Evolutionary conservation across 2,797 vertebrate species (phyloP).

Genomic region (Macropus fuliginosus): DNA sequence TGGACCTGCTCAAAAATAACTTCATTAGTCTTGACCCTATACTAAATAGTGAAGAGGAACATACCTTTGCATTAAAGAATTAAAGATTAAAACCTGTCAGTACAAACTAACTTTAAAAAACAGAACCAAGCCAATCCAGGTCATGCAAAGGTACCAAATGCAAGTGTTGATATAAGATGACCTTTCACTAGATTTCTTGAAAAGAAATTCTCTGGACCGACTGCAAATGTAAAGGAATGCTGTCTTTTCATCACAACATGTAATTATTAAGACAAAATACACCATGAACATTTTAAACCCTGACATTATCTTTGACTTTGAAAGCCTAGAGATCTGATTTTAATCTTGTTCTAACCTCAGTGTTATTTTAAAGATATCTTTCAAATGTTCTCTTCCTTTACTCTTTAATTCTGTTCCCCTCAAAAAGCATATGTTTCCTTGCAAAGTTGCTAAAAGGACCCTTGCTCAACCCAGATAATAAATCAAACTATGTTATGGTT

Average conservation of each 20-base stretch:
- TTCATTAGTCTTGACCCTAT: slow-evolving; percentile 47
- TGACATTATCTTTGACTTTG: background rate
- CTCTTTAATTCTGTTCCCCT: background rate
- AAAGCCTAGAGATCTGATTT: background rate
- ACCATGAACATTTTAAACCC: background rate
- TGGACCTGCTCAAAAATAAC: slow-evolving; percentile 51
- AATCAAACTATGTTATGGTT: slow-evolving; percentile 1
- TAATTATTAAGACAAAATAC: slow-evolving; percentile 1
- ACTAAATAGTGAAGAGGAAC: slow-evolving; percentile 32
- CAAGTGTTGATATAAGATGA: background rate
- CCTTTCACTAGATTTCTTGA: slow-evolving; percentile 11
- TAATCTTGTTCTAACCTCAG: background rate
- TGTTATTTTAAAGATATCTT: background rate
- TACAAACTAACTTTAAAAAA: background rate
- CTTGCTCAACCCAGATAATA: background rate
- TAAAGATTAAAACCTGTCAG: slow-evolving; percentile 3
- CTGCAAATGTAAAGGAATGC: background rate
- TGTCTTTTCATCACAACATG: background rate
- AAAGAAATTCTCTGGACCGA: slow-evolving; percentile 25
- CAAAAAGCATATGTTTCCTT: background rate
- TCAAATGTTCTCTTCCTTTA: background rate
- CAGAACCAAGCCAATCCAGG: slow-evolving; percentile 4
- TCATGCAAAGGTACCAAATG: background rate
- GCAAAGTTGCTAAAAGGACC: slow-evolving; percentile 30
- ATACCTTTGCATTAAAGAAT: slow-evolving; percentile 52